Evolutionary conservation across 2,797 vertebrate genomes (phyloP).

Genomic region (Smutsia gigantea): DNA sequence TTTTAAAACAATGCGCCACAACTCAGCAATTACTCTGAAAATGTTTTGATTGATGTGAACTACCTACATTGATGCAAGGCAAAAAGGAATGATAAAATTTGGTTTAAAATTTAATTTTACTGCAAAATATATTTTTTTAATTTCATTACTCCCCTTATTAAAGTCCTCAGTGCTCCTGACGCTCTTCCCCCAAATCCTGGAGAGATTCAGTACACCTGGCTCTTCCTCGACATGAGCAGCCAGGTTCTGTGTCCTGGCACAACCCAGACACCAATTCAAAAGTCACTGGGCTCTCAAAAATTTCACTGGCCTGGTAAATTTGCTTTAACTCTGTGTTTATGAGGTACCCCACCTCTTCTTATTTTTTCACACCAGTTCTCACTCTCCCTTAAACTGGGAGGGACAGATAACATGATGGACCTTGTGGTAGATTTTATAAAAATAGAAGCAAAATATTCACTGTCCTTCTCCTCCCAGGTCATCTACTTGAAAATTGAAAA

Average conservation of each 20-base stretch:
- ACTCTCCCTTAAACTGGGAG: background rate
- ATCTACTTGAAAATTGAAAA: background rate
- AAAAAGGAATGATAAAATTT: background rate
- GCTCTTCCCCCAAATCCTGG: background rate
- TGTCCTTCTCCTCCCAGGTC: background rate
- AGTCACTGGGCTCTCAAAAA: background rate
- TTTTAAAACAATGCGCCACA: background rate
- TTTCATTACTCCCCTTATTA: background rate
- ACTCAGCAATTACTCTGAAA: background rate
- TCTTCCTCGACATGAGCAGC: background rate
- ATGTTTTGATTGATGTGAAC: background rate
- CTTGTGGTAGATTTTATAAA: background rate
- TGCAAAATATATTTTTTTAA: background rate
- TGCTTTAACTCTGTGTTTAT: background rate
- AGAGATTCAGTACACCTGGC: background rate
- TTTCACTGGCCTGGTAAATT: background rate
- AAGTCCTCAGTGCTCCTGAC: background rate
- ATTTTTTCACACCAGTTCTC: background rate
- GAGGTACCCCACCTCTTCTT: background rate
- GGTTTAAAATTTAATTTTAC: conserved; percentile 47
- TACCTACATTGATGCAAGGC: background rate
- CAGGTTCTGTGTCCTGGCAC: background rate
- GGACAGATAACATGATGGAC: background rate
- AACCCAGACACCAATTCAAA: conserved; percentile 18
- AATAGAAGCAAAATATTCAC: background rate